These are phyloP conservation scores for Chitala chitala DNA, from an alignment of 2,113 vertebrate species.

Conservation along the genomic window DNA sequence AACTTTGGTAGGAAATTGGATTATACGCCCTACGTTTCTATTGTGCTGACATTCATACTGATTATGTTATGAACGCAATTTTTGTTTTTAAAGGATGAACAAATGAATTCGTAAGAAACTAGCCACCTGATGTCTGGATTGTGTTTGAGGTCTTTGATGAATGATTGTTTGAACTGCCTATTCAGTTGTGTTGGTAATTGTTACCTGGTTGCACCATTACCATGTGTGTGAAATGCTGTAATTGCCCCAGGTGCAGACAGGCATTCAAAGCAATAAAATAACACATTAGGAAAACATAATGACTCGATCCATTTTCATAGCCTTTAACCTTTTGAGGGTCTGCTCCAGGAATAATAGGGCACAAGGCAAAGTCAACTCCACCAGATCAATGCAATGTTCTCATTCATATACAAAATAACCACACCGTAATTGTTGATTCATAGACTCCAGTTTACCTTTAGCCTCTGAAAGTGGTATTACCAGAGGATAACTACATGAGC, in stretches of 20 bases:
- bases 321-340: too few relatives aligned
- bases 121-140: too few relatives aligned
- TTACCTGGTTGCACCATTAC: neutral
- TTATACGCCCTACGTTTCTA: too few relatives aligned
- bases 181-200: neutral
- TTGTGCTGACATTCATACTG: neutral
- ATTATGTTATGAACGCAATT: neutral
- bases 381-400: neutral
- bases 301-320: neutral
- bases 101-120: neutral
- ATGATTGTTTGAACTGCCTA: neutral
- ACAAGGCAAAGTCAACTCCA: neutral
- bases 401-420: too few relatives aligned
- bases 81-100: neutral
- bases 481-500: too few relatives aligned
- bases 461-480: too few relatives aligned
- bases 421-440: too few relatives aligned
- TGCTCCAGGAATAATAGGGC: neutral
- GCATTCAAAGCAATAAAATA: neutral
- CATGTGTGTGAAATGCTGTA: neutral
- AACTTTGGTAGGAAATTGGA: neutral
- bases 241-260: neutral
- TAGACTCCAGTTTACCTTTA: too few relatives aligned
- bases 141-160: too few relatives aligned
- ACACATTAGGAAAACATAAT: constrained; percentile 3